phyloP scores from a whole-genome alignment of 1,140 invertebrate genomes.

The Drusus annulatus region DNA sequence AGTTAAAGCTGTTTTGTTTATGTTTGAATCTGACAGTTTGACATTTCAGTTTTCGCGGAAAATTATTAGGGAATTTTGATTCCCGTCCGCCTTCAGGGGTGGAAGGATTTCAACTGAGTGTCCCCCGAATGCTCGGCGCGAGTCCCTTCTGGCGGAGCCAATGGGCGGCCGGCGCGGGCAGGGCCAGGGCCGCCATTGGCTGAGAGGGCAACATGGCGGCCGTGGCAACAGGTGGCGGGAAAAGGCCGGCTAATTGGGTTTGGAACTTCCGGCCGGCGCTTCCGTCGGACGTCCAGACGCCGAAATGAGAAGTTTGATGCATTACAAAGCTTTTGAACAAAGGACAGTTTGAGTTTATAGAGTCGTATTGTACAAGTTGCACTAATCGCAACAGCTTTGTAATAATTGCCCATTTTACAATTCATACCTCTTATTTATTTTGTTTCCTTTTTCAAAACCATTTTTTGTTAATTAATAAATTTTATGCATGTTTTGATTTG shows the following conservation, averaged over 20 bases:
- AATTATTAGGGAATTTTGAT: conserved; percentile 2
- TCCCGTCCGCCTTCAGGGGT: conserved; percentile 33
- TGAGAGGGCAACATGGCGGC: conserved; percentile 52
- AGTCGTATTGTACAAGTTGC: too few relatives aligned
- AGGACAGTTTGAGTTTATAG: too few relatives aligned
- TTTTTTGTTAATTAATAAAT: too few relatives aligned
- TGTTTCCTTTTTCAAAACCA: too few relatives aligned
- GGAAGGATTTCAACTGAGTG: conserved; percentile 36
- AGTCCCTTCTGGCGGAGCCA: conserved; percentile 30
- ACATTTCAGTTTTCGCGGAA: conserved; percentile 12
- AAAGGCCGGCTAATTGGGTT: conserved; percentile 57
- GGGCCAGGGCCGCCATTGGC: conserved; percentile 44
- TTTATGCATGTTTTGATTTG: too few relatives aligned
- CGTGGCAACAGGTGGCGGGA: conserved; percentile 50
- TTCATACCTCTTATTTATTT: too few relatives aligned
- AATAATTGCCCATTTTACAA: too few relatives aligned
- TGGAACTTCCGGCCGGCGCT: conserved; percentile 54
- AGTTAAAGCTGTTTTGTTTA: not conserved
- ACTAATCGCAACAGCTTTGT: too few relatives aligned
- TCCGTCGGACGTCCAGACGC: conserved; percentile 44
- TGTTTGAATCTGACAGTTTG: conserved; percentile 23
- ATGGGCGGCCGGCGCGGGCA: conserved; percentile 42
- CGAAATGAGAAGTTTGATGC: not conserved
- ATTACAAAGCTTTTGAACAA: not conserved
- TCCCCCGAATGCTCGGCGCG: not conserved